A percentile compares a stretch with the other conserved stretches of the same genome.
phyloP scores from a whole-genome alignment of 2,797 vertebrate genomes.

The Dendrocincla tyrannina region DNA sequence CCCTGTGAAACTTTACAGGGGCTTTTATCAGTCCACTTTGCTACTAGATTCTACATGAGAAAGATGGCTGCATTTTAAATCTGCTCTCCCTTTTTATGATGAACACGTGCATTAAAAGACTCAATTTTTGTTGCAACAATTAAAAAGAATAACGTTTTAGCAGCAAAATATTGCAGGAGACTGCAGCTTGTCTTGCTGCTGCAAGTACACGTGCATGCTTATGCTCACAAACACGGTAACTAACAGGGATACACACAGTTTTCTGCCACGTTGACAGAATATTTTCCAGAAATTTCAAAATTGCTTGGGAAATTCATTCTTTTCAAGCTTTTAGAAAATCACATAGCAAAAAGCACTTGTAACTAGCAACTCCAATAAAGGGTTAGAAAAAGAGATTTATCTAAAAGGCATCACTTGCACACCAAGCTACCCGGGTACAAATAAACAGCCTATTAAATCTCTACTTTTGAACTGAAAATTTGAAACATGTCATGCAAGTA shows the following conservation, averaged over 20 bases:
- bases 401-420: not conserved
- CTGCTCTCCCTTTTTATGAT: not conserved
- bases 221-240: not conserved
- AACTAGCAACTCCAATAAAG: not conserved
- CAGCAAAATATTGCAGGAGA: not conserved
- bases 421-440: not conserved
- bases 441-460: not conserved
- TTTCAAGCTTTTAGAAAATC: not conserved
- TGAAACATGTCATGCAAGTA: not conserved
- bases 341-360: not conserved
- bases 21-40: not conserved
- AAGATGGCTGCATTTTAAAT: not conserved
- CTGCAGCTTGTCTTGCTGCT: not conserved
- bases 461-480: not conserved
- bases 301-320: not conserved
- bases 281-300: conserved; percentile 33
- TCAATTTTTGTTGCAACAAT: not conserved
- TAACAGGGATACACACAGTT: not conserved
- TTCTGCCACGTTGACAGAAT: not conserved
- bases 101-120: not conserved
- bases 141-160: not conserved
- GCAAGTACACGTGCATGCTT: not conserved
- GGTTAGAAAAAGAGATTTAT: not conserved
- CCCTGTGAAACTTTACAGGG: not conserved
- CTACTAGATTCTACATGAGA: not conserved